A percentile compares a stretch with the other conserved stretches of the same genome.
Conservation (phyloP, 2,113 vertebrate species). For the Ursus arctos region DNA sequence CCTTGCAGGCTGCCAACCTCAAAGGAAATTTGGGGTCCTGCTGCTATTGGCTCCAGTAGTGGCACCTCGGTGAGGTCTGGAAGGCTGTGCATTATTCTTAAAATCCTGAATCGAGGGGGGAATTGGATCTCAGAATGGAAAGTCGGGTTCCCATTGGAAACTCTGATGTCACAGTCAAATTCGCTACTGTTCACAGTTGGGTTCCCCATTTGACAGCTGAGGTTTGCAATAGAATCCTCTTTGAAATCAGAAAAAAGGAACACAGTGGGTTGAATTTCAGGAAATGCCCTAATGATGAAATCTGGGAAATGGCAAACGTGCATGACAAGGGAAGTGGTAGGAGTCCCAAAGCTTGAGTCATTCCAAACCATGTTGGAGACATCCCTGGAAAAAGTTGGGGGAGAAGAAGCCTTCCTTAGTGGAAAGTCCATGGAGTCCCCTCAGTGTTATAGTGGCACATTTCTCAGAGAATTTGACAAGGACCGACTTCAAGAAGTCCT, state of each 20-base stretch:
- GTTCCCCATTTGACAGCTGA: slow-evolving; percentile 51
- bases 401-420: not conserved
- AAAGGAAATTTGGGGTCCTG: slow-evolving; percentile 44
- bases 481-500: not conserved
- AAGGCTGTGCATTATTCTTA: slow-evolving; percentile 20
- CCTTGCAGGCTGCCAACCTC: not conserved
- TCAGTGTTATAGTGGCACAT: not conserved
- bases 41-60: slow-evolving; percentile 22
- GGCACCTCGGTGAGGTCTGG: not conserved
- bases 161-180: slow-evolving; percentile 51
- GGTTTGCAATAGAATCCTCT: slow-evolving; percentile 58
- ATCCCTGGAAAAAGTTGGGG: not conserved
- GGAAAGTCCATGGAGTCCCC: not conserved
- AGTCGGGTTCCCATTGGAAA: slow-evolving; percentile 6
- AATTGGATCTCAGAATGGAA: slow-evolving; percentile 13
- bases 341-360: slow-evolving; percentile 59
- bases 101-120: not conserved
- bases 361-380: slow-evolving; percentile 34
- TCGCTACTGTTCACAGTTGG: not conserved
- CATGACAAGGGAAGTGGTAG: slow-evolving; percentile 54
- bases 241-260: slow-evolving; percentile 66
- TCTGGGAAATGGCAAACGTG: slow-evolving; percentile 59
- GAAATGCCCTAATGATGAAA: slow-evolving; percentile 75
- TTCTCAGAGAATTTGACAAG: not conserved
- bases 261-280: slow-evolving; percentile 48